phyloP scores from a whole-genome alignment of 2,113 vertebrate species.

The Chionomys nivalis region DNA sequence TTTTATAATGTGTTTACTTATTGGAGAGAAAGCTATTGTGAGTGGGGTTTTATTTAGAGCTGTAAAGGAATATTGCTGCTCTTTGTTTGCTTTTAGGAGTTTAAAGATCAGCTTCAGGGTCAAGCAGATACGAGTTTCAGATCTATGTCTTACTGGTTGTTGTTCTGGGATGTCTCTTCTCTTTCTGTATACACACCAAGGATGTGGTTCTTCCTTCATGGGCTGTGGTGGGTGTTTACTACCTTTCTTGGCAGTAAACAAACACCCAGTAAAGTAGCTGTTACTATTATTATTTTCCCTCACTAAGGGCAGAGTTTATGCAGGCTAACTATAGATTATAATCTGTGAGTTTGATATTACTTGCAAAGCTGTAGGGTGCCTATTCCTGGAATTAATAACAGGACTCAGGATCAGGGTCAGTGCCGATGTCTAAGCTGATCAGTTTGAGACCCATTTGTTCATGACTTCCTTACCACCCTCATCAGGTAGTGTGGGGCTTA shows the following conservation, averaged over 20 bases:
- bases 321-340: conserved; percentile 4
- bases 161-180: neutral
- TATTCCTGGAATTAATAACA: neutral
- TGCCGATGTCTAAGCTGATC: neutral
- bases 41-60: conserved; percentile 24
- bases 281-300: conserved; percentile 47
- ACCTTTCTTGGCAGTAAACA: neutral
- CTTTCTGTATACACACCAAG: neutral
- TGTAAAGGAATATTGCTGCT: neutral
- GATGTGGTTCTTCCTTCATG: neutral
- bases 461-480: neutral
- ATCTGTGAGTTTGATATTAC: conserved; percentile 35
- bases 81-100: neutral
- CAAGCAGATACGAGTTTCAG: conserved; percentile 19
- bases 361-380: neutral
- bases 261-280: conserved; percentile 1
- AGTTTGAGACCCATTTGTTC: neutral
- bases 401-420: neutral
- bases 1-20: neutral
- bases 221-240: neutral
- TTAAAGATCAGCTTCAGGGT: conserved; percentile 5
- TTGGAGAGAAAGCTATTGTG: neutral
- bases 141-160: neutral
- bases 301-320: neutral
- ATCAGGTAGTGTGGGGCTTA: neutral